A percentile compares a stretch with the other conserved stretches of the same genome.
Conservation (phyloP, 1,140 invertebrate genomes). For the Dendroctonus valens region DNA sequence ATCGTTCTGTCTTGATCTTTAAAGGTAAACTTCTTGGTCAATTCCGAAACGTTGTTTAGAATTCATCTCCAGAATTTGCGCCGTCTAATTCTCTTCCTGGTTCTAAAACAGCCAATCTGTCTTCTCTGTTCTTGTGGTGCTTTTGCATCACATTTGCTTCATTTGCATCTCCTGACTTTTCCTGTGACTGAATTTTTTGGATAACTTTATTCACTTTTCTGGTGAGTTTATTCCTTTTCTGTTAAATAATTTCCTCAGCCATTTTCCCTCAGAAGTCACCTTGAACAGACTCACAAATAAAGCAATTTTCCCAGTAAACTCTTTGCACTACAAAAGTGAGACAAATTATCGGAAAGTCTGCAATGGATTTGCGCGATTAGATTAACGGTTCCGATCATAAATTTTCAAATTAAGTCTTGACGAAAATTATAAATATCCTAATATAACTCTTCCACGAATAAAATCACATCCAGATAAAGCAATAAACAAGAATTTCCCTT, state of each 20-base stretch:
- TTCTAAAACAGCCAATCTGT: no score
- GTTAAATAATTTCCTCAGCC: background rate
- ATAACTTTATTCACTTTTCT: no score
- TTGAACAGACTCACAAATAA: background rate
- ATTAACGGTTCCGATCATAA: constrained; percentile 6
- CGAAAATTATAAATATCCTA: constrained; percentile 23
- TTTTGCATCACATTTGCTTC: no score
- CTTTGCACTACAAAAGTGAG: background rate
- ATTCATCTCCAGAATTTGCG: no score
- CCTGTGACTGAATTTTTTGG: no score
- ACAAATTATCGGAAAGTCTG: background rate
- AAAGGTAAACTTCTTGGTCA: no score
- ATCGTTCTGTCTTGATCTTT: no score
- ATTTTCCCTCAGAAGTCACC: background rate
- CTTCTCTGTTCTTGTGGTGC: no score
- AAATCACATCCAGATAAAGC: constrained; percentile 21
- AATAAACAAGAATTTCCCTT: constrained; percentile 23
- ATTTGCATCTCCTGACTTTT: no score
- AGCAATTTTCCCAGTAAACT: background rate
- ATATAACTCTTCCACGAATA: constrained; percentile 21
- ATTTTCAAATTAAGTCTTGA: constrained; percentile 8
- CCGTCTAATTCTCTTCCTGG: no score
- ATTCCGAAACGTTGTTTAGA: no score
- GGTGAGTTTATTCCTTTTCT: background rate
- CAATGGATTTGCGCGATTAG: background rate